Conservation (phyloP, 2,797 vertebrate genomes). For the Dicrostonyx torquatus region DNA sequence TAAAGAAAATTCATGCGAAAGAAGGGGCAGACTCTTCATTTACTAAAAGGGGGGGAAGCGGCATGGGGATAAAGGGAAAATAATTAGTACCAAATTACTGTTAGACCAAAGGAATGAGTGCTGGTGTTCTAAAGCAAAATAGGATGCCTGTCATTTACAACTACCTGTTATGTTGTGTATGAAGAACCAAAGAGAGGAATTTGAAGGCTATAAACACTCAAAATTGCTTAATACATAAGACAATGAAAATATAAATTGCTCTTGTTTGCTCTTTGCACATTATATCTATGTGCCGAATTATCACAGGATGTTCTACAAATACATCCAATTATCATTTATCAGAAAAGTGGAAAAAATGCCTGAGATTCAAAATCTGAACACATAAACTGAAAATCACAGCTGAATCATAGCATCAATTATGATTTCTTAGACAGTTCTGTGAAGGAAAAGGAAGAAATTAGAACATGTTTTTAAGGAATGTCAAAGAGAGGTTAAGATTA, state of each 20-base stretch:
- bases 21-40: background rate
- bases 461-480: background rate
- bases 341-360: background rate
- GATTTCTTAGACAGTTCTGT: background rate
- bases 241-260: background rate
- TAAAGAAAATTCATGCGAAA: background rate
- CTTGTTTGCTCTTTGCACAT: background rate
- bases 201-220: background rate
- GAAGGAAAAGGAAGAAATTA: background rate
- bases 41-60: background rate
- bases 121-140: background rate
- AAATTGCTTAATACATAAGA: background rate
- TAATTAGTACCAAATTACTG: background rate
- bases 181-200: background rate
- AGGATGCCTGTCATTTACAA: background rate
- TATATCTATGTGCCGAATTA: background rate
- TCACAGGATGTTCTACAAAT: background rate
- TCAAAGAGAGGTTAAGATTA: background rate
- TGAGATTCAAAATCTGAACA: slow-evolving; percentile 13
- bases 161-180: background rate
- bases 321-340: background rate
- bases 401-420: background rate
- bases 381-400: slow-evolving; percentile 15
- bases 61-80: accelerated
- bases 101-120: background rate